Evolutionary conservation across 2,888 invertebrate species (phyloP).

Genomic region (Therioaphis trifolii): DNA sequence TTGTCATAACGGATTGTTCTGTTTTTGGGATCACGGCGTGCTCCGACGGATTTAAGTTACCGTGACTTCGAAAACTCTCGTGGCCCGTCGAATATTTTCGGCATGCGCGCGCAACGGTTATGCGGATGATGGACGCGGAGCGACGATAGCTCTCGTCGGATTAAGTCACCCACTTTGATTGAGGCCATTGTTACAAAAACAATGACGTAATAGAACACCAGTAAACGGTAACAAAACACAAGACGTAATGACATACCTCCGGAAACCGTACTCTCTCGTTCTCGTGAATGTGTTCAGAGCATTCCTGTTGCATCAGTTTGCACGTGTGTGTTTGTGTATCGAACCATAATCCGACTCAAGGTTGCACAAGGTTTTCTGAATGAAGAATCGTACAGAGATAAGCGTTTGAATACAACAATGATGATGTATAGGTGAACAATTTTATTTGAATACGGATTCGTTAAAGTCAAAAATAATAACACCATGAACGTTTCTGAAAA

Average conservation of each 20-base stretch:
- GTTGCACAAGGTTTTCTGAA: slow-evolving; percentile 35
- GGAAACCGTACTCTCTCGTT: slow-evolving; percentile 35
- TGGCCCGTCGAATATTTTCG: neutral
- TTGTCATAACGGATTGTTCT: too few species aligned
- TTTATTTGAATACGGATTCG: too few species aligned
- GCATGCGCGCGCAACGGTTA: neutral
- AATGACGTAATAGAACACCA: slow-evolving; percentile 47
- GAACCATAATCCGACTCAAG: slow-evolving; percentile 36
- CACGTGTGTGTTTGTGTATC: slow-evolving; percentile 27
- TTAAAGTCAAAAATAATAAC: too few species aligned
- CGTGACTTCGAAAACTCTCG: neutral
- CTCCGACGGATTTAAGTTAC: neutral
- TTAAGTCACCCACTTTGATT: slow-evolving; percentile 43
- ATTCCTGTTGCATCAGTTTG: slow-evolving; percentile 31
- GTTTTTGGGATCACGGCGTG: too few species aligned
- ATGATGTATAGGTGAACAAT: neutral
- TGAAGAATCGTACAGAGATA: neutral
- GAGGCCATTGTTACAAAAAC: slow-evolving; percentile 41
- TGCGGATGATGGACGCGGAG: too few species aligned
- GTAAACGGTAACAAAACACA: slow-evolving; percentile 50
- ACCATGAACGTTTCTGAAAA: neutral
- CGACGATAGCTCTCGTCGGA: neutral
- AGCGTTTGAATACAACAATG: neutral
- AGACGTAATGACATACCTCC: slow-evolving; percentile 39
- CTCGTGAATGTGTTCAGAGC: slow-evolving; percentile 3